phyloP scores from a whole-genome alignment of 1,140 invertebrate species.

The Ostrea denselamellosa region DNA sequence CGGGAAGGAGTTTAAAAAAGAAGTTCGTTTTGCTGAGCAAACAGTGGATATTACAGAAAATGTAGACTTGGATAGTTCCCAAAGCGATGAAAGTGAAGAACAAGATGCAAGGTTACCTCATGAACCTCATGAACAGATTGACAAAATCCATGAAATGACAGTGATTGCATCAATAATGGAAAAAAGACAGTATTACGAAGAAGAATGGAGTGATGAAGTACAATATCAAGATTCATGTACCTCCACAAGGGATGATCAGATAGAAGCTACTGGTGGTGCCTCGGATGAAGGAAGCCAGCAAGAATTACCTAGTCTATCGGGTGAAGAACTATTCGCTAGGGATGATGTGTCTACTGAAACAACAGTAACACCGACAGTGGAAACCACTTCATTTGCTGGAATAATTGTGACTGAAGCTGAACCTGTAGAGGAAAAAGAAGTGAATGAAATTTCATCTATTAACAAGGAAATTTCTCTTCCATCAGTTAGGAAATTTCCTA shows the following conservation, averaged over 20 bases:
- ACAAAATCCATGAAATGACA: conserved; percentile 68
- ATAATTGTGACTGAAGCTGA: conserved; percentile 61
- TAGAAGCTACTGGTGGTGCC: conserved; percentile 36
- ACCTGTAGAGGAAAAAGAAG: conserved; percentile 69
- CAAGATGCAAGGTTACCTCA: conserved; percentile 1
- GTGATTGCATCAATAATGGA: conserved; percentile 72
- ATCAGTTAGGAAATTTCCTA: conserved; percentile 64
- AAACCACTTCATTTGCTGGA: conserved; percentile 32
- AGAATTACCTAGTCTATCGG: conserved; percentile 10
- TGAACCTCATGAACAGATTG: conserved; percentile 75
- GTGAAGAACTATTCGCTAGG: conserved; percentile 50
- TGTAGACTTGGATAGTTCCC: not conserved
- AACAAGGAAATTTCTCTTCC: conserved; percentile 41
- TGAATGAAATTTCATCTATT: conserved; percentile 43
- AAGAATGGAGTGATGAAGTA: conserved; percentile 47
- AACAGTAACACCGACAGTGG: conserved; percentile 42
- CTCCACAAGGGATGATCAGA: conserved; percentile 38
- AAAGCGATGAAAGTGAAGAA: conserved; percentile 48
- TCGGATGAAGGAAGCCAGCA: not conserved
- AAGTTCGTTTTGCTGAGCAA: conserved; percentile 28
- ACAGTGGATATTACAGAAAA: not conserved
- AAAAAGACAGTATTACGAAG: conserved; percentile 63
- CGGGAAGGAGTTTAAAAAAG: not conserved
- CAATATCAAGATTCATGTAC: conserved; percentile 42
- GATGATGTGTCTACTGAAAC: conserved; percentile 51